Base-by-base conservation (phyloP, 1,140 invertebrate genomes). In the Copidosoma floridanum region DNA sequence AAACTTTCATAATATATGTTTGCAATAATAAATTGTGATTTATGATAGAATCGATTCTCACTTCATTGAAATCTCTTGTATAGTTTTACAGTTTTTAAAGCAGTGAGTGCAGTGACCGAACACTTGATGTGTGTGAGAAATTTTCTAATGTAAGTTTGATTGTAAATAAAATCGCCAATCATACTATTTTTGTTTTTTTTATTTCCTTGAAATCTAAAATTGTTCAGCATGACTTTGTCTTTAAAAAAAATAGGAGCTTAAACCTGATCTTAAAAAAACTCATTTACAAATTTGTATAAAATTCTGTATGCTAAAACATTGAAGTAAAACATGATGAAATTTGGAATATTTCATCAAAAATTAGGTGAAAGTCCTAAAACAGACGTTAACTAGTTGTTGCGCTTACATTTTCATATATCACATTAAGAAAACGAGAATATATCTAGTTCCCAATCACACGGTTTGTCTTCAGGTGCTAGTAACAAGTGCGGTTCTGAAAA, bases 401-500 rank as follows among this genome's bases (percentile, higher is more conserved):
- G n/a, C n/a, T n/a, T n/a, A n/a, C n/a, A n/a, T n/a, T n/a, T n/a
- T n/a, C n/a, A 14, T 14, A 41, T 51, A 37, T 50, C 16, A 56
- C 32, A 57, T 35, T 48, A 55, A 11, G 16, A 14, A 21, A 23
- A 40, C 48, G 47, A 55, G 67, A 80, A 72, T 50, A 77, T 69
- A 27, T 67, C 52, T 6, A 73, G 23, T 37, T 71, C 61, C 69
- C 69, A 72, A 35, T 65, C 29, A 11, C n/a, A 64, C 14, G 61
- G 38, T 18, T 63, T 63, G 32, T 48, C 63, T 50, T 70, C 68
- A 11, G 78, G 77, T 26, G 77, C 68, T 61, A 59, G 63, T 6
- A 69, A 60, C 40, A 78, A 65, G 26, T 63, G 52, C 12, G 69
- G 61, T 48, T 80, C 78, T 78, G 61, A 54, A 75, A 76, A 57